Evolutionary conservation across 2,888 invertebrate species (phyloP).

Genomic region (Ormyrus nitidulus): DNA sequence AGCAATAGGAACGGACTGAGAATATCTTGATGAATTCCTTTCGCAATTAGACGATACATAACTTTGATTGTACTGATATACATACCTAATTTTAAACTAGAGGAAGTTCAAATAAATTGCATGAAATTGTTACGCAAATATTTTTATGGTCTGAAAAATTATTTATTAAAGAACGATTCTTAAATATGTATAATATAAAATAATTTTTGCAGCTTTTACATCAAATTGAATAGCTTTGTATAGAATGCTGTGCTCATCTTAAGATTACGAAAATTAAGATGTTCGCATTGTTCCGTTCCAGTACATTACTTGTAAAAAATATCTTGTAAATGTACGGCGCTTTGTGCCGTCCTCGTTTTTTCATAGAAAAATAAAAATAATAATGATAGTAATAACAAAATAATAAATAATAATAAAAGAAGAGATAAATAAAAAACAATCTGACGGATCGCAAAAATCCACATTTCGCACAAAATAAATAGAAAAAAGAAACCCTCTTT

Average conservation of each 20-base stretch:
- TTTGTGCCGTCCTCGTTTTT: constrained; percentile 50
- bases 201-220: constrained; percentile 48
- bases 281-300: constrained; percentile 53
- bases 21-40: constrained; percentile 45
- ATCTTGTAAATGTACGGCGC: constrained; percentile 50
- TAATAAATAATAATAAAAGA: constrained; percentile 37
- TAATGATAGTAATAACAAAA: constrained; percentile 36
- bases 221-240: constrained; percentile 21
- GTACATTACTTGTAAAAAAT: constrained; percentile 50
- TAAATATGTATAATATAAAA: constrained; percentile 32
- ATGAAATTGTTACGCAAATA: constrained; percentile 28
- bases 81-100: constrained; percentile 14
- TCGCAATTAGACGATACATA: neutral
- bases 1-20: constrained; percentile 52
- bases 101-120: constrained; percentile 23
- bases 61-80: constrained; percentile 5
- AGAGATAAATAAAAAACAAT: constrained; percentile 43
- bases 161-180: constrained; percentile 24
- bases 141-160: constrained; percentile 36
- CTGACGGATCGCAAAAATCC: constrained; percentile 50
- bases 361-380: constrained; percentile 32
- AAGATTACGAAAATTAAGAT: constrained; percentile 50
- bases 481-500: constrained; percentile 52
- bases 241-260: constrained; percentile 46
- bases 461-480: constrained; percentile 58